Base-by-base conservation (phyloP, 2,888 invertebrate species). In the Apamea crenata region DNA sequence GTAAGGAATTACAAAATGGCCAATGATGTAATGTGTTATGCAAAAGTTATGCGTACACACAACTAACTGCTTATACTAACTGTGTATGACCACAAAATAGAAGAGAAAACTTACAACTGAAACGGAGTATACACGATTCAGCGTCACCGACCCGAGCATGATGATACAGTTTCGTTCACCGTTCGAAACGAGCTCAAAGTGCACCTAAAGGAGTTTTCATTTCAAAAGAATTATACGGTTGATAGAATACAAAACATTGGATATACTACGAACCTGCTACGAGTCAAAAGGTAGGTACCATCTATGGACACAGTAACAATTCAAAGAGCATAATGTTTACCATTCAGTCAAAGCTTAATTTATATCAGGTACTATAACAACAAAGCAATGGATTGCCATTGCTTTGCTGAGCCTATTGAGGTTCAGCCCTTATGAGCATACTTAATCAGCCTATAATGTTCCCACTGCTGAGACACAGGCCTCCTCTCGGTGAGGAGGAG, bases 381-480 rank as follows among this genome's bases (percentile, higher is more conserved):
- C 59, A 75, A 77, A 85, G 59, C n/a, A 25, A 25, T 66, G 4
- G 4, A n/a, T n/a, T n/a, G n/a, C n/a, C n/a, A n/a, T n/a, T n/a
- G n/a, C n/a, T n/a, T n/a, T n/a, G n/a, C n/a, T n/a, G n/a, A n/a
- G n/a, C n/a, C n/a, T n/a, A n/a, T n/a, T n/a, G n/a, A 65, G 2
- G 12, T 7, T 16, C 1, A 1, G 29, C 14, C 59, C 6, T 2
- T 29, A 61, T 61, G n/a, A 59, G 40, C 40, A 40, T 40, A 40
- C 40, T 40, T 7, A 40, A 7, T 40, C 6, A 40, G 40, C 40
- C 40, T 7, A 40, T 7, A 40, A 0, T 40, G 40, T 40, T 40
- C 40, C 40, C 40, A 40, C 40, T 40, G 40, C 40, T 40, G 40
- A 7, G 40, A 40, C 40, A 40, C 40, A 40, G 40, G 40, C 40